Evolutionary conservation across 2,888 invertebrate species (phyloP).

Genomic region (Drosophila pseudotalamancana): DNA sequence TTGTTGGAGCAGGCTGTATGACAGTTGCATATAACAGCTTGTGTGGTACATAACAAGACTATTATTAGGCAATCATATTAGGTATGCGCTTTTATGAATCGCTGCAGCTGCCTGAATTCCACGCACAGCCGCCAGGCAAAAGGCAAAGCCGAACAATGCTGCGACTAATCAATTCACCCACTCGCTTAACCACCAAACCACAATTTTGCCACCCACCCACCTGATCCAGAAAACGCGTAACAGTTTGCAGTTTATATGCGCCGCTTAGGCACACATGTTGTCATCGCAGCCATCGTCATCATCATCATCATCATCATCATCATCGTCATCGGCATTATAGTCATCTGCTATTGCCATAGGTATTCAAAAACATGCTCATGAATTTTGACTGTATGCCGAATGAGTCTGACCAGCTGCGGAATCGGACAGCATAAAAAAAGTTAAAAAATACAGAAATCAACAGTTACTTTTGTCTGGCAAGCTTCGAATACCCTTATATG

Average conservation of each 20-base stretch:
- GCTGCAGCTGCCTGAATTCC: constrained; percentile 4
- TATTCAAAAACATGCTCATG: constrained; percentile 60
- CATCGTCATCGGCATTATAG: constrained; percentile 21
- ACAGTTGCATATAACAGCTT: background rate
- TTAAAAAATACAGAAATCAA: background rate
- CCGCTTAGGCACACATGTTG: constrained; percentile 60
- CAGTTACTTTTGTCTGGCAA: background rate
- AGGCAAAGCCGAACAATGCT: background rate
- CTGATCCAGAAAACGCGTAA: constrained; percentile 22
- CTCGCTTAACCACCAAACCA: background rate
- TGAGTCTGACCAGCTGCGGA: constrained; percentile 52
- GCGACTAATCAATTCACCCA: background rate
- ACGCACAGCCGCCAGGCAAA: constrained; percentile 1
- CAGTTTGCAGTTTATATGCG: constrained; percentile 47
- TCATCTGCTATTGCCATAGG: background rate
- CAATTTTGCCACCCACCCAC: constrained; percentile 4
- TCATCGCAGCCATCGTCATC: constrained; percentile 52
- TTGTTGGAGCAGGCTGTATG: background rate
- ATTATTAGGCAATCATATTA: constrained; percentile 7
- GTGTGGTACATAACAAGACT: background rate
- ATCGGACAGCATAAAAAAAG: constrained; percentile 4
- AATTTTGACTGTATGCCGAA: constrained; percentile 63
- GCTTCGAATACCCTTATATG: background rate
- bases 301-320: constrained; percentile 22
- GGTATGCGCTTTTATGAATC: background rate